Conservation (phyloP, 2,113 vertebrate genomes). For the Thalassarche chlororhynchos region DNA sequence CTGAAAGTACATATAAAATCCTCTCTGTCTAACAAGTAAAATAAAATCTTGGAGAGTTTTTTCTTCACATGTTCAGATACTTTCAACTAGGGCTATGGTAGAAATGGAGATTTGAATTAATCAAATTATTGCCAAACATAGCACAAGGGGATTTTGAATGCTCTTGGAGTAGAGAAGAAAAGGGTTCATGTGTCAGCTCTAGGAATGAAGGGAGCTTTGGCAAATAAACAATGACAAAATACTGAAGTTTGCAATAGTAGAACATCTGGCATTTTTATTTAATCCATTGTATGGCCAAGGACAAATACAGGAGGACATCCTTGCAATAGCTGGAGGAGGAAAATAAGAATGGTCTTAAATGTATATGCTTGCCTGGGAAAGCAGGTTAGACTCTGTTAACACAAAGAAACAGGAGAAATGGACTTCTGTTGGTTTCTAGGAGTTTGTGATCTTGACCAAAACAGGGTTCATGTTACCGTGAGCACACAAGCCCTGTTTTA, state of each 20-base stretch:
- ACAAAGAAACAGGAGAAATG: neutral
- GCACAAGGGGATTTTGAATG: neutral
- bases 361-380: neutral
- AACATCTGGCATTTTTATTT: neutral
- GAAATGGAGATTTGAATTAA: neutral
- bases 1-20: constrained; percentile 84
- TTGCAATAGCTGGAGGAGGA: neutral
- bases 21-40: neutral
- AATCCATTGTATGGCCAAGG: neutral
- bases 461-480: neutral
- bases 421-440: neutral
- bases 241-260: neutral
- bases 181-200: neutral
- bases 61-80: neutral
- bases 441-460: neutral
- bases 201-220: neutral
- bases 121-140: neutral
- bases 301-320: neutral
- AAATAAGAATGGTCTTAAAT: neutral
- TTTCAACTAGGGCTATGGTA: neutral
- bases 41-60: neutral
- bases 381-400: neutral
- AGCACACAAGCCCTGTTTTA: neutral
- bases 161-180: neutral
- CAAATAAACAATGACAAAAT: neutral